Evolutionary conservation across 92 coral and sea anemone species (phyloP), one percentile per base, ranked within the genome.

Genomic region (Montipora capitata): DNA sequence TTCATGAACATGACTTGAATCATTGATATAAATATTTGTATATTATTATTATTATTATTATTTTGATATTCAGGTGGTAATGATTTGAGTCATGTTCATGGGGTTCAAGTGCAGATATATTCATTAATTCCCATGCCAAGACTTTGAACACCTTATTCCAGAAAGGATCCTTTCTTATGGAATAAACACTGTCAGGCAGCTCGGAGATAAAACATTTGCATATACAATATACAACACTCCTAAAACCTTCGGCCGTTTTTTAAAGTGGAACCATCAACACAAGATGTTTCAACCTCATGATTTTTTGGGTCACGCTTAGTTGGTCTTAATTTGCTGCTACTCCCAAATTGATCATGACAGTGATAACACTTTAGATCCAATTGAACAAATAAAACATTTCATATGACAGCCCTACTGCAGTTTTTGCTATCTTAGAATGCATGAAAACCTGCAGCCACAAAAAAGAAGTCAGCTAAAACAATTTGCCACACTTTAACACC

Each of bases 261-360:
- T 27, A 63, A 63, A 63, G 3, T 7, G 39, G 20, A 63, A 63
- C 69, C 39, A 15, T 63, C 20, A 63, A 63, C 69, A 63, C 69
- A 63, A 45, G 69, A 63, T n/a, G 69, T 63, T 63, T 63, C 39
- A 27, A 63, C 39, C 18, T 15, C 20, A 63, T 63, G 6, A 63
- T 63, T n/a, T 63, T 15, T 63, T n/a, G 52, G 5, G 1, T 67
- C 73, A 67, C 13, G 73, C 73, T 10, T 67, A 2, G 40, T 67
- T 67, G 17, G 73, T 67, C 12, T 67, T 35, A 67, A 67, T 67
- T 67, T 67, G 73, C 44, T 67, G 35, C 73, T 20, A 40, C 73
- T 67, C 10, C 44, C 73, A 15, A 67, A 67, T 40, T 4, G 18
- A 67, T 67, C 73, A 67, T 67, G 15, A 58, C 14, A 67, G 44